Conservation (phyloP, 2,113 vertebrate species). For the Phycodurus eques region DNA sequence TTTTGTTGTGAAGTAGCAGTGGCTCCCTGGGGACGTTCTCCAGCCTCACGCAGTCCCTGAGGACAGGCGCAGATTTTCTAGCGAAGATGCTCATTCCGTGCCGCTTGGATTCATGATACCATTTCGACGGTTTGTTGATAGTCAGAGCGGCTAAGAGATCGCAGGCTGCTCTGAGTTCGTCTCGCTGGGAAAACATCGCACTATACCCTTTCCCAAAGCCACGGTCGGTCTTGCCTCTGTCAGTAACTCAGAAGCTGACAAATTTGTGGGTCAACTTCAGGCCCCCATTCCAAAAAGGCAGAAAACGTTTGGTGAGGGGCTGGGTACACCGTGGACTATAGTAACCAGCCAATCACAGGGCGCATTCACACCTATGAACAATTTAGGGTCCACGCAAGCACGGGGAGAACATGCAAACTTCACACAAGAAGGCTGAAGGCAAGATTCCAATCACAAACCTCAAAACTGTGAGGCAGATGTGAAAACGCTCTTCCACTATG, state of each 20-base stretch:
- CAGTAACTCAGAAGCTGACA: neutral
- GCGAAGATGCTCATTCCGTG: neutral
- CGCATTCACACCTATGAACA: no score
- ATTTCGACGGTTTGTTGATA: neutral
- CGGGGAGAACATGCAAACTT: neutral
- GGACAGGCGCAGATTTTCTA: neutral
- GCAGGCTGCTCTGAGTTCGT: neutral
- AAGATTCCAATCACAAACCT: neutral
- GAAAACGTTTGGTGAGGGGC: neutral
- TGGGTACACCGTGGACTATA: no score
- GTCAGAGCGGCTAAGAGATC: neutral
- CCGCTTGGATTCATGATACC: neutral
- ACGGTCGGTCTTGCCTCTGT: neutral
- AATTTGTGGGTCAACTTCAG: neutral
- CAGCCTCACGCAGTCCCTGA: neutral
- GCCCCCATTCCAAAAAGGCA: no score
- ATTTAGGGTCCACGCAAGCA: no score
- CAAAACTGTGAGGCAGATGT: neutral
- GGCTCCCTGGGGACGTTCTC: neutral
- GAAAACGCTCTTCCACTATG: neutral
- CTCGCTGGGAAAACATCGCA: neutral
- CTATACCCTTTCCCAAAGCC: no score
- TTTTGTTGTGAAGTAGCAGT: slow-evolving; percentile 3
- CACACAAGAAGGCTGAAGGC: no score
- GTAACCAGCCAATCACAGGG: neutral